phyloP scores from a whole-genome alignment of 2,888 invertebrate species.

The Amphipoea oculea region DNA sequence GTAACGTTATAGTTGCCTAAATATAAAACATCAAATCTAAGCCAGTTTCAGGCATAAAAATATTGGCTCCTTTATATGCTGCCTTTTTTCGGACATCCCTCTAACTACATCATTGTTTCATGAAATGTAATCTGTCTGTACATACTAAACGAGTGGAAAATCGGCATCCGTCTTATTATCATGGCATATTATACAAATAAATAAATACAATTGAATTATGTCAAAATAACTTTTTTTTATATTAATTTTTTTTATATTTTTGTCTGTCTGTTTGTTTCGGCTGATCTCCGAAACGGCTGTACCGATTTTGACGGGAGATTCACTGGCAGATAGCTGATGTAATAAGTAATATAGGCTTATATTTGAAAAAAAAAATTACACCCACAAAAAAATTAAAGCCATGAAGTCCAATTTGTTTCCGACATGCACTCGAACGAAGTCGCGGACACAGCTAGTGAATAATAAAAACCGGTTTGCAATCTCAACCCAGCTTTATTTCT shows the following conservation, averaged over 20 bases:
- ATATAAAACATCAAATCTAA: neutral
- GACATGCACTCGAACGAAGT: neutral
- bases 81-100: neutral
- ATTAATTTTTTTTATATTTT: too few relatives aligned
- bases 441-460: neutral
- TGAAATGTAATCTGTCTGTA: neutral
- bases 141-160: neutral
- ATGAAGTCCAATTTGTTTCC: too few relatives aligned
- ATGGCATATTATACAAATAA: neutral
- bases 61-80: neutral
- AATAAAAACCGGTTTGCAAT: neutral
- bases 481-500: neutral
- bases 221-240: neutral
- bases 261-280: too few relatives aligned
- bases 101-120: neutral
- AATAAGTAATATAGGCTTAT: too few relatives aligned
- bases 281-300: too few relatives aligned
- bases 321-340: too few relatives aligned
- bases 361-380: too few relatives aligned
- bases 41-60: neutral
- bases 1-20: neutral
- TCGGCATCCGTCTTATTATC: neutral
- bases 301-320: too few relatives aligned
- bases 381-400: neutral
- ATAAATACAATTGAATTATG: neutral